Base-by-base conservation (phyloP, 2,888 invertebrate species). In the Hirudinaria manillensis region DNA sequence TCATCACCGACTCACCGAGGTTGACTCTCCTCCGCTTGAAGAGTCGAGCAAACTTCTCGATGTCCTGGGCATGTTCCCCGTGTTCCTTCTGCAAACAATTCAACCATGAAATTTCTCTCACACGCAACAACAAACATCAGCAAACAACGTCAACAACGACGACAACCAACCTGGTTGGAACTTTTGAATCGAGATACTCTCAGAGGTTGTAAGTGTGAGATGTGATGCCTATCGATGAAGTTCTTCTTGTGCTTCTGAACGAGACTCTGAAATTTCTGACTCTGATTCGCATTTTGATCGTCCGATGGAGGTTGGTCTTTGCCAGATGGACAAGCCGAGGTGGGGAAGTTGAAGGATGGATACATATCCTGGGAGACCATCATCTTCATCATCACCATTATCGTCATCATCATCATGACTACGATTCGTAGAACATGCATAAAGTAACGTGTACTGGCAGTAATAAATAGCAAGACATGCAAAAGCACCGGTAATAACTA, bases 1-100 rank as follows among this genome's bases (percentile, higher is more conserved):
- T 45, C 45, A 45, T 45, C 45, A 45, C 45, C 45, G 24, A 75
- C 55, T 72, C 34, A 76, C 76, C 76, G 16, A 76, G 73, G 21
- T 71, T 72, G 36, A 76, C 72, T 56, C 76, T 76, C 53, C 73
- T 24, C 24, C 76, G 38, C 68, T 76, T 76, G 45, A 76, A 76
- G 45, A 65, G 66, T 38, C 76, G 36, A n/a, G 76, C 76, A 56
- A 76, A 76, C 29, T 66, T 72, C 34, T 76, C 73, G 13, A 76
- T 72, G 27, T 76, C 76, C 55, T 71, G 66, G n/a, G 65, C 72
- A 51, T 72, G 75, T 75, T 75, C 75, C 6, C 72, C 72, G n/a
- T 71, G 75, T 21, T 75, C 75, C 67, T 65, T 53, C 72, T 75
- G 66, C 61, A 61, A 61, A 61, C 29, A 61, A 27, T 61, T 61